phyloP scores from a whole-genome alignment of 2,113 vertebrate species.

The Neodon shergylaensis region DNA sequence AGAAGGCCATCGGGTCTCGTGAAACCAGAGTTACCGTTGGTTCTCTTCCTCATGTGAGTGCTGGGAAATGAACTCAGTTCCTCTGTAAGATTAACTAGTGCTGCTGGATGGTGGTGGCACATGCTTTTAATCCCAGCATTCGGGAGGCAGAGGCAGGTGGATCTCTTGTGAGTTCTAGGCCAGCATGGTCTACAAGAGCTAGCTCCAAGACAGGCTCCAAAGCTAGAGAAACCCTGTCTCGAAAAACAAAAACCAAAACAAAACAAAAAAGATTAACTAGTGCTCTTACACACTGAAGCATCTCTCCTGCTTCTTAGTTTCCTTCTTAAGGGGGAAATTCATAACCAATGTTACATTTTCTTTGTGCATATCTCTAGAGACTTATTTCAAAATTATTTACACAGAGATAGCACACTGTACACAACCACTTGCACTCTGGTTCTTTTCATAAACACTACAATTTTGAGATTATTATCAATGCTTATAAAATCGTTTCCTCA shows the following conservation, averaged over 20 bases:
- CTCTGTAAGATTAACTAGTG: background rate
- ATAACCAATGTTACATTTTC: background rate
- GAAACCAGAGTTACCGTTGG: background rate
- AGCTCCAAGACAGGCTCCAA: too few relatives aligned
- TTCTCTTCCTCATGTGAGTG: background rate
- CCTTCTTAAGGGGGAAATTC: background rate
- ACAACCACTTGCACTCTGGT: background rate
- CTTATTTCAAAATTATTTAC: constrained; percentile 15
- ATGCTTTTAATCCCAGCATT: too few relatives aligned
- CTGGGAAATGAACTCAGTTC: background rate
- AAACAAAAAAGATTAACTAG: background rate
- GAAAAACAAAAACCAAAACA: too few relatives aligned
- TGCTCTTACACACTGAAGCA: background rate
- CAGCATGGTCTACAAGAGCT: too few relatives aligned
- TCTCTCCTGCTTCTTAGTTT: background rate
- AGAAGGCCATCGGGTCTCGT: background rate
- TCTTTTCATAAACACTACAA: background rate
- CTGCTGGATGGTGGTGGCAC: too few relatives aligned
- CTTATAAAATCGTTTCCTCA: background rate
- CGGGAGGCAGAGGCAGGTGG: too few relatives aligned
- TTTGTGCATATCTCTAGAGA: background rate
- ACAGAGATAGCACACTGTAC: background rate
- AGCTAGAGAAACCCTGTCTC: too few relatives aligned
- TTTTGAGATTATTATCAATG: background rate
- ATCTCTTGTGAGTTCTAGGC: too few relatives aligned